These are phyloP conservation scores for Apostichopus parvimensis DNA, from an alignment of 35 echinoderm and acorn worm species.

Conservation along the genomic window DNA sequence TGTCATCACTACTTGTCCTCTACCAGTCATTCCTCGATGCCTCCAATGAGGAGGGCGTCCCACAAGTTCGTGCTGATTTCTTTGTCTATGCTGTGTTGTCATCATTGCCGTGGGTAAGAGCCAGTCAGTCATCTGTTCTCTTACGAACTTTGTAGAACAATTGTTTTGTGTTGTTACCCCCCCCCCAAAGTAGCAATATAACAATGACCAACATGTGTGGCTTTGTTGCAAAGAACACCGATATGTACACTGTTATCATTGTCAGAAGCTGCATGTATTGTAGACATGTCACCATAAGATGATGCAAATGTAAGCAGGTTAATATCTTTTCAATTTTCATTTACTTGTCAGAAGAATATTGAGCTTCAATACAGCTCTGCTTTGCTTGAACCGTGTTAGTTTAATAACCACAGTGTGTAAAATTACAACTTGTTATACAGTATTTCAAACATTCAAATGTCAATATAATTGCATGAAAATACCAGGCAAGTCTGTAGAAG, in stretches of 20 bases:
- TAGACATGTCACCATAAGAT: no score
- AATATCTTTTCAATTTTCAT: no score
- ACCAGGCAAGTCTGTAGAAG: no score
- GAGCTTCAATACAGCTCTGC: no score
- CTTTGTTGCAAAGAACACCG: no score
- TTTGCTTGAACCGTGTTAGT: not conserved
- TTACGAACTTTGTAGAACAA: no score
- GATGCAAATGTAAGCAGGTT: no score
- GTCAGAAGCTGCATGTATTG: no score
- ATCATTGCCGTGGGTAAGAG: constrained; percentile 91
- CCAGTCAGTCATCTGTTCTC: not conserved
- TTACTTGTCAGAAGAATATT: no score
- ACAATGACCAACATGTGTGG: no score
- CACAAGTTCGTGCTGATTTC: constrained; percentile 90
- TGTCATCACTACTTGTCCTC: constrained; percentile 65
- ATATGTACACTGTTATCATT: no score
- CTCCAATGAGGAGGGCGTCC: constrained; percentile 72
- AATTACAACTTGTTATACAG: not conserved
- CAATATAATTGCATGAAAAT: not conserved
- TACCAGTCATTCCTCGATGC: constrained; percentile 80
- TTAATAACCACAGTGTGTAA: not conserved
- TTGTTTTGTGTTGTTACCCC: not conserved
- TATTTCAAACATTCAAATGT: not conserved
- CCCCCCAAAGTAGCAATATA: no score
- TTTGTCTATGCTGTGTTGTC: constrained; percentile 82